Base-by-base conservation (phyloP, 2,113 vertebrate genomes). In the Xenopus laevis region DNA sequence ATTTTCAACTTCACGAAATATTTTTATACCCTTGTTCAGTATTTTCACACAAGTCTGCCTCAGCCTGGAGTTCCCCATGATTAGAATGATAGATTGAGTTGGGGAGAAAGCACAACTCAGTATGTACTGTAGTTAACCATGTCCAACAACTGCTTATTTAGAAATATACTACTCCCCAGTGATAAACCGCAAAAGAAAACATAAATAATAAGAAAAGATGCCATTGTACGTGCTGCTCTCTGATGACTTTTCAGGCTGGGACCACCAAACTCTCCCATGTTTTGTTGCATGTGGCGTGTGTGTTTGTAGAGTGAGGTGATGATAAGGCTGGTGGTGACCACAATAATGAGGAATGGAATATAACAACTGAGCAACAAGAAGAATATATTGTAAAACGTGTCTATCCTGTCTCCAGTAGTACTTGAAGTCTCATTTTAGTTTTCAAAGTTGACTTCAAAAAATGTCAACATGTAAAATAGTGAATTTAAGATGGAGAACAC, bases 281-380 rank as follows among this genome's bases (percentile, higher is more conserved):
- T 75, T 17, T 68, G 64, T 30, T 68, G 44, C 72, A 75, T 75
- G 10, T 68, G 72, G 21, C 13, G 72, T 4, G 72, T 33, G 18
- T 75, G 72, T 16, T 12, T 15, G 20, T 23, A 68, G 23, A 75
- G 72, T 1, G 72, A 75, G 1, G 16, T 16, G 33, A 75, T 75
- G 8, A 75, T 75, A 13, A n/a, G 23, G 20, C 65, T 33, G 20
- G 72, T 68, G 2, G 65, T 68, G 46, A 17, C 21, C 65, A 68
- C 60, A 15, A 75, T 65, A 18, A 75, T n/a, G 10, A 75, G n/a
- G 57, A 75, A 75, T 0, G 72, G 72, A n/a, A 68, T 13, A 44
- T 52, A 60, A 44, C 64, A 74, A 46, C 68, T 74, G 2, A 73
- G 23, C 0, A 57, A 2, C 2, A 74, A 8, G 5, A 60, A 67